Evolutionary conservation across 2,888 invertebrate species (phyloP).

Genomic region (Petrolisthes manimaculis): DNA sequence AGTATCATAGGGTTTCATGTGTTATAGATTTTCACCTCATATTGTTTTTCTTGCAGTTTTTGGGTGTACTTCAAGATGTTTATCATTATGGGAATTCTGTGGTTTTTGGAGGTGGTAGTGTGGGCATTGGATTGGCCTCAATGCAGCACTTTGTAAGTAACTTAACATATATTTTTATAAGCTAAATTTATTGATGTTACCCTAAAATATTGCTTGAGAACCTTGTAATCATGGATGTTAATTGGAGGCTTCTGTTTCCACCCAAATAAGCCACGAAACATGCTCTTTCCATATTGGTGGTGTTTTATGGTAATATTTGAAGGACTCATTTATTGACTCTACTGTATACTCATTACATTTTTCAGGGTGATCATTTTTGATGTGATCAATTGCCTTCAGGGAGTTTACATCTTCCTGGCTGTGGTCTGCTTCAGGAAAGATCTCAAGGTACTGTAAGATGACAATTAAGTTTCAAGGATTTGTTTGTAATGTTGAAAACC

Average conservation of each 20-base stretch:
- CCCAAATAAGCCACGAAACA: too few relatives aligned
- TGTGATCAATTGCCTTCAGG: slow-evolving; percentile 42
- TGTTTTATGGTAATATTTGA: too few relatives aligned
- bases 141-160: slow-evolving; percentile 20
- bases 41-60: neutral
- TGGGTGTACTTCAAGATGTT: slow-evolving; percentile 34
- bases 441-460: slow-evolving; percentile 30
- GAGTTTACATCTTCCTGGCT: slow-evolving; percentile 45
- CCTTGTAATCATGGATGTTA: too few relatives aligned
- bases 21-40: too few relatives aligned
- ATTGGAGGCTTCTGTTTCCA: too few relatives aligned
- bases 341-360: too few relatives aligned
- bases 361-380: slow-evolving; percentile 34
- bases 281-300: too few relatives aligned
- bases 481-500: too few relatives aligned
- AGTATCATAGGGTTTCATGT: too few relatives aligned
- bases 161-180: neutral
- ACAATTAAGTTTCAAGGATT: too few relatives aligned
- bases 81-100: slow-evolving; percentile 31
- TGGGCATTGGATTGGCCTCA: neutral
- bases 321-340: too few relatives aligned
- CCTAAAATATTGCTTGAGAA: neutral
- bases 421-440: slow-evolving; percentile 39
- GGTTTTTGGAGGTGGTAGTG: slow-evolving; percentile 19
- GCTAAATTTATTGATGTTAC: neutral